Evolutionary conservation across 2,797 vertebrate species (phyloP), one percentile per base, ranked within the genome.

Genomic region (Gadopsis marmoratus): DNA sequence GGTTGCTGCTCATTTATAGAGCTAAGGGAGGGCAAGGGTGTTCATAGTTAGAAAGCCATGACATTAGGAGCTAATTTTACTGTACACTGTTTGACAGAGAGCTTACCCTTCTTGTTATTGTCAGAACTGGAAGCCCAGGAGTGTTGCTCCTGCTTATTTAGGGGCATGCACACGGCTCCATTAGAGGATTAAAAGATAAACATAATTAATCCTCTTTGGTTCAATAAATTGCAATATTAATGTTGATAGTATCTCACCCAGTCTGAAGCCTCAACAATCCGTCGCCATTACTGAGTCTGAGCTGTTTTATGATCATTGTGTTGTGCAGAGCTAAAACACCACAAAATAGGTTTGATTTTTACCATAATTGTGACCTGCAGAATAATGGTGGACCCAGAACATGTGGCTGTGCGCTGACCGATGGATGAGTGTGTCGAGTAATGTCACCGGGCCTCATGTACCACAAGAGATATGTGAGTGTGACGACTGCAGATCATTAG

Each of bases 401-500:
- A 74, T 66, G 85, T 65, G 73, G 65, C 75, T 48, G 51, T 37
- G 76, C 63, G 86, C 85, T 92, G 91, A 93, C 88, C 78, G 86
- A 94, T 91, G 81, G 88, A 67, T 73, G 58, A 26, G 79, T 61
- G 69, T 61, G 47, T 53, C 8, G 60, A 68, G 82, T 83, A 16
- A 16, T 95, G 92, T 94, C 92, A 91, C 84, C 50, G 67, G 88
- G 84, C 91, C 90, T 92, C 90, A 58, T 93, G 91, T 93, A 91
- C 73, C 89, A 88, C 71, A 84, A 92, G 93, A 94, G 88, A 93
- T 90, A 94, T 92, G 91, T 77, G 71, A 60, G 79, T 76, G 88
- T 91, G 90, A 91, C 75, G 85, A 89, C 81, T 82, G 86, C 90
- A 92, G 86, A 94, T 91, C 92, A 92, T 94, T 93, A 93, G 85